A percentile compares a stretch with the other conserved stretches of the same genome.
Evolutionary conservation across 2,888 invertebrate genomes (phyloP).

Genomic region (Spisula solida): DNA sequence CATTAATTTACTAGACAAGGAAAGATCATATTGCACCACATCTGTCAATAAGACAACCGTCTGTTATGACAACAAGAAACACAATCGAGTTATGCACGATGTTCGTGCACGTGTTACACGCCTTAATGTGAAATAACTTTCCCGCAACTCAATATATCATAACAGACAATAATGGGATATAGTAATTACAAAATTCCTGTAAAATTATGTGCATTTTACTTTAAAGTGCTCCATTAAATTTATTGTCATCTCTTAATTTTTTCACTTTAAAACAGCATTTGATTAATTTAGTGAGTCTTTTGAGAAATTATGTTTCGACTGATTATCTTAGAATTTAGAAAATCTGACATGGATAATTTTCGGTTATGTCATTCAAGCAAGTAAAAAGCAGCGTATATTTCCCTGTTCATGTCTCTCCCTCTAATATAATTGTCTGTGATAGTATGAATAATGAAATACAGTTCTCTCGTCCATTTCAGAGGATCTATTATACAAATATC

Average conservation of each 20-base stretch:
- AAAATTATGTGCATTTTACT: background rate
- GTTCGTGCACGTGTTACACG: background rate
- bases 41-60: background rate
- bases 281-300: slow-evolving; percentile 13
- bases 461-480: no score
- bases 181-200: slow-evolving; percentile 13
- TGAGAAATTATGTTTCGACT: background rate
- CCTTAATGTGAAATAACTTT: background rate
- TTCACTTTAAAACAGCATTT: background rate
- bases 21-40: background rate
- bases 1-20: slow-evolving; percentile 4
- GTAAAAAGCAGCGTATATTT: no score
- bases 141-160: background rate
- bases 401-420: no score
- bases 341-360: no score
- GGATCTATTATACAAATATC: no score
- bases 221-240: background rate
- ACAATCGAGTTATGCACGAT: slow-evolving; percentile 7
- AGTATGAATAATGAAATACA: no score
- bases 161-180: background rate
- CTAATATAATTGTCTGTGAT: no score
- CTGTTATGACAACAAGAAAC: slow-evolving; percentile 16
- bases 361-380: no score
- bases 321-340: no score
- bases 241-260: background rate